A percentile compares a stretch with the other conserved stretches of the same genome.
phyloP scores from a whole-genome alignment of 2,113 vertebrate genomes.

The Columba livia region DNA sequence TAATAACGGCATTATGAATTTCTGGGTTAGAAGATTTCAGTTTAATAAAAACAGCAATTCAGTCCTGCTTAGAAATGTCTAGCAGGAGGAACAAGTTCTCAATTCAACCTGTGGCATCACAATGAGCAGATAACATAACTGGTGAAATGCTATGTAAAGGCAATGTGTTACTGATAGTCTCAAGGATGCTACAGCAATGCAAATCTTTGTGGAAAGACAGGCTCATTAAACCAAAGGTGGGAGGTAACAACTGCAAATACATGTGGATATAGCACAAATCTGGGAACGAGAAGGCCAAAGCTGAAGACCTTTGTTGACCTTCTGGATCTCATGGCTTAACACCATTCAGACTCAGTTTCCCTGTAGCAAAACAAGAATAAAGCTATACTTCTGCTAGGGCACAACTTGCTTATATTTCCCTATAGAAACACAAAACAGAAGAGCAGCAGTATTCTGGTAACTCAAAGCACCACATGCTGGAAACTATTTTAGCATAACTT shows the following conservation, averaged over 20 bases:
- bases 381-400: not conserved
- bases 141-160: not conserved
- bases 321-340: not conserved
- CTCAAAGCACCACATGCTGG: not conserved
- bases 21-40: not conserved
- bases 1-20: not conserved
- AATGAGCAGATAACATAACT: not conserved
- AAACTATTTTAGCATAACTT: not conserved
- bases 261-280: not conserved
- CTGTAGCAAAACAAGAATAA: not conserved
- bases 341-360: not conserved
- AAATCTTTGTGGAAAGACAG: not conserved
- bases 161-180: not conserved
- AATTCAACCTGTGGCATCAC: not conserved
- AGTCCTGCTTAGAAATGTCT: not conserved
- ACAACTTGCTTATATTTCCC: not conserved
- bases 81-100: not conserved
- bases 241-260: not conserved
- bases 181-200: accelerated
- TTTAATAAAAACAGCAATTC: not conserved
- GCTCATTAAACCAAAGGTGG: not conserved
- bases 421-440: not conserved
- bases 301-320: not conserved
- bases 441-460: not conserved
- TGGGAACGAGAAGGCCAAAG: not conserved